These are phyloP conservation scores for Syndactyla subalaris DNA, from an alignment of 2,797 vertebrate species.

Conservation along the genomic window DNA sequence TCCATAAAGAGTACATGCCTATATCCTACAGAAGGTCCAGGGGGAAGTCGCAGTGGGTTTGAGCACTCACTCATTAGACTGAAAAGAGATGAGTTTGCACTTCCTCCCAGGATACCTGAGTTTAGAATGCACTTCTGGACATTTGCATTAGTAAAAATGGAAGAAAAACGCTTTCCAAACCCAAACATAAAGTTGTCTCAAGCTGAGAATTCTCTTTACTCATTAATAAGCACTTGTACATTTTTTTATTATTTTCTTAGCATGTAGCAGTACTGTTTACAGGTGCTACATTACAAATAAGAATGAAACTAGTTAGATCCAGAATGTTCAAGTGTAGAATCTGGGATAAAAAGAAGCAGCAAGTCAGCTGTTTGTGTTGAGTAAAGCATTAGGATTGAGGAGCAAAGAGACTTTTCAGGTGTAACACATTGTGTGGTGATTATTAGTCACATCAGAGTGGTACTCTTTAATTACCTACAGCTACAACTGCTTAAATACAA, in stretches of 20 bases:
- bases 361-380: not conserved
- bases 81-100: not conserved
- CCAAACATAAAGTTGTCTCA: not conserved
- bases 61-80: not conserved
- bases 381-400: not conserved
- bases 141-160: not conserved
- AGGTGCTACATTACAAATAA: not conserved
- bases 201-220: not conserved
- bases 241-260: not conserved
- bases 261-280: not conserved
- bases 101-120: not conserved
- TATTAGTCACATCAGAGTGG: not conserved
- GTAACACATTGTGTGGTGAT: not conserved
- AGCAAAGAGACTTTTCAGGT: not conserved
- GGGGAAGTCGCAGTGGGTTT: not conserved
- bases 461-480: constrained; percentile 7
- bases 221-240: not conserved
- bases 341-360: not conserved
- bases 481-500: not conserved
- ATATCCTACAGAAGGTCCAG: not conserved
- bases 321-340: not conserved
- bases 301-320: not conserved
- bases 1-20: not conserved
- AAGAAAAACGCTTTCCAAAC: not conserved
- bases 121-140: not conserved